Conservation (phyloP, 2,797 vertebrate genomes). For the Lagocephalus sceleratus region DNA sequence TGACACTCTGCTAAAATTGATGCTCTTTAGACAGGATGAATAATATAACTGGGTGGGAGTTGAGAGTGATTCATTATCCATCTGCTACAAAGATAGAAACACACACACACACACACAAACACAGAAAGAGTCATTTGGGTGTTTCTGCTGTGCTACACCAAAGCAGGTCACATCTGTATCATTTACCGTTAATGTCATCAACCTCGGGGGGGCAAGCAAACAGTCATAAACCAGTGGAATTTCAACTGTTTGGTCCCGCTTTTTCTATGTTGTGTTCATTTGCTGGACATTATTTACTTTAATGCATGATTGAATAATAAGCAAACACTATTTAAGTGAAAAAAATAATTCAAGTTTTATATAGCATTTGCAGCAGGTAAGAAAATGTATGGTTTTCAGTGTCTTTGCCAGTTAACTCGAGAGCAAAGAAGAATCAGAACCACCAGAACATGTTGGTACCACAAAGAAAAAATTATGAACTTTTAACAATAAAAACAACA, state of each 20-base stretch:
- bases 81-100: constrained; percentile 73
- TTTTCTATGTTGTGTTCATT: background rate
- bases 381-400: too few relatives aligned
- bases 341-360: too few relatives aligned
- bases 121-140: constrained; percentile 25
- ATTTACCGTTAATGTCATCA: constrained; percentile 13
- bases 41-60: constrained; percentile 82
- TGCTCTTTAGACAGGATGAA: constrained; percentile 84
- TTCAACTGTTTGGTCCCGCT: background rate
- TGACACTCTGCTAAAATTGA: constrained; percentile 72
- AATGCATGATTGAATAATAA: too few relatives aligned
- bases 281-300: background rate
- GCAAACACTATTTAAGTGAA: too few relatives aligned
- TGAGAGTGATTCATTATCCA: constrained; percentile 87
- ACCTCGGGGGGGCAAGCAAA: too few relatives aligned
- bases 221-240: background rate
- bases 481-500: too few relatives aligned
- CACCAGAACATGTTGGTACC: too few relatives aligned
- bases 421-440: too few relatives aligned
- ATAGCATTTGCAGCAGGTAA: too few relatives aligned
- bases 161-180: constrained; percentile 22
- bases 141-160: constrained; percentile 20
- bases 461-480: too few relatives aligned
- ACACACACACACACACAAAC: constrained; percentile 11
- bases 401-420: too few relatives aligned